Conservation (phyloP, 2,888 invertebrate genomes). For the Dryobota labecula region DNA sequence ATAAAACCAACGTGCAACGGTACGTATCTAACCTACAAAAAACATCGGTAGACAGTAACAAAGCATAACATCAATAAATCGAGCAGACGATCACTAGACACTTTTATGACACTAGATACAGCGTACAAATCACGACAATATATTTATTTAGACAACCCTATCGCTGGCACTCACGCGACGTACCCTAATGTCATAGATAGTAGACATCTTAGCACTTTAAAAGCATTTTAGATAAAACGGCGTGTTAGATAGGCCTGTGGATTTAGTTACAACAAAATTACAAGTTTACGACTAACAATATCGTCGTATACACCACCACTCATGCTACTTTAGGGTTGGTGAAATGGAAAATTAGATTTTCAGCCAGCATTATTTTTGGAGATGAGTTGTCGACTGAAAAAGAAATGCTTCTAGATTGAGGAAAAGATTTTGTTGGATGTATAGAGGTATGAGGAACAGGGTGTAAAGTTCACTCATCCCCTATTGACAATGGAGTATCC, state of each 20-base stretch:
- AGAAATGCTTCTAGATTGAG: background rate
- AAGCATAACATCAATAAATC: slow-evolving; percentile 79
- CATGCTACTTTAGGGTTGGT: slow-evolving; percentile 69
- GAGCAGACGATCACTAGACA: slow-evolving; percentile 79
- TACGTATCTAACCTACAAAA: slow-evolving; percentile 4
- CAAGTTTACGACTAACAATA: slow-evolving; percentile 86
- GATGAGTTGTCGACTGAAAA: background rate
- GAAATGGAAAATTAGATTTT: slow-evolving; percentile 8
- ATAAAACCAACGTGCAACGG: background rate
- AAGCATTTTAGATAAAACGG: slow-evolving; percentile 86
- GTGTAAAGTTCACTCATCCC: no score
- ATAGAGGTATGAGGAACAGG: no score
- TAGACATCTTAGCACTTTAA: slow-evolving; percentile 82
- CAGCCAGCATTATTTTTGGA: background rate
- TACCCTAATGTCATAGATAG: slow-evolving; percentile 73
- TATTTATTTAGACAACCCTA: slow-evolving; percentile 78
- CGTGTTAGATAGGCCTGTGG: slow-evolving; percentile 79
- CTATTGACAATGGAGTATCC: no score
- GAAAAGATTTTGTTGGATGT: background rate
- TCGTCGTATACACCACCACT: slow-evolving; percentile 78
- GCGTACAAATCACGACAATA: slow-evolving; percentile 84
- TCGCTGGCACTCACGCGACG: slow-evolving; percentile 59
- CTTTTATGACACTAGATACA: slow-evolving; percentile 80
- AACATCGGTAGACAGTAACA: slow-evolving; percentile 63
- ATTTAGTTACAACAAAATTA: slow-evolving; percentile 87